Percentiles rank a stretch among this genome's conserved stretches.
These are phyloP conservation scores for Crambe crambe DNA, from an alignment of 37 sponge, comb jelly and placozoan genomes.

Conservation along the genomic window DNA sequence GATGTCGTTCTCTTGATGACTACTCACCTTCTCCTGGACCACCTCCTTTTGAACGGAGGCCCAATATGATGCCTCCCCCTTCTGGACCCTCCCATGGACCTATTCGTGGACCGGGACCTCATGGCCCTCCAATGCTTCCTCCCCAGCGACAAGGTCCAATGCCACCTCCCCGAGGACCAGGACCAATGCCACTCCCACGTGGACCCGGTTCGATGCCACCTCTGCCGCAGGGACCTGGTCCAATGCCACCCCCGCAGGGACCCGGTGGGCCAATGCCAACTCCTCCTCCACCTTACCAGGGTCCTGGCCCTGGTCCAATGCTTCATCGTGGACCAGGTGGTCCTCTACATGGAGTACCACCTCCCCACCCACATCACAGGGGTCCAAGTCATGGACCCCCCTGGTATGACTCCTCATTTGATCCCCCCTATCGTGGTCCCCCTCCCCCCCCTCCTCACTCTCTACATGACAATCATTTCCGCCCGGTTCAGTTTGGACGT, in stretches of 20 bases:
- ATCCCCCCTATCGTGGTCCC: neutral
- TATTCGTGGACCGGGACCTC: neutral
- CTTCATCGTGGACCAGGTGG: neutral
- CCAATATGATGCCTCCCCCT: neutral
- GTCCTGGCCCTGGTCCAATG: too few species aligned
- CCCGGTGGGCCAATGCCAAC: neutral
- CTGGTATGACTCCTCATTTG: constrained; percentile 4
- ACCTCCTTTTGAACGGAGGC: neutral
- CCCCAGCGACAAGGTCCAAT: neutral
- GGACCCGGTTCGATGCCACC: neutral
- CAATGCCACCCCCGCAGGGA: neutral
- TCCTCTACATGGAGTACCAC: neutral
- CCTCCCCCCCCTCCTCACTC: constrained; percentile 22
- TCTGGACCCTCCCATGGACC: neutral
- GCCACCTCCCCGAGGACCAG: neutral
- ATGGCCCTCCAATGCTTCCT: neutral
- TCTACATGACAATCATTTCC: constrained; percentile 27
- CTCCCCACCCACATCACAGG: neutral
- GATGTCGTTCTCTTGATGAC: constrained; percentile 6
- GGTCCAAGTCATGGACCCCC: neutral
- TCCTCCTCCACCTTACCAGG: neutral
- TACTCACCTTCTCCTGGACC: constrained; percentile 17
- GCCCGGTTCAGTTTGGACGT: constrained; percentile 36
- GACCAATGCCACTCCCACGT: neutral
- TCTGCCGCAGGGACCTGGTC: neutral